These are phyloP conservation scores for Eudorcas thomsonii DNA, from an alignment of 2,113 vertebrate species.

Conservation along the genomic window DNA sequence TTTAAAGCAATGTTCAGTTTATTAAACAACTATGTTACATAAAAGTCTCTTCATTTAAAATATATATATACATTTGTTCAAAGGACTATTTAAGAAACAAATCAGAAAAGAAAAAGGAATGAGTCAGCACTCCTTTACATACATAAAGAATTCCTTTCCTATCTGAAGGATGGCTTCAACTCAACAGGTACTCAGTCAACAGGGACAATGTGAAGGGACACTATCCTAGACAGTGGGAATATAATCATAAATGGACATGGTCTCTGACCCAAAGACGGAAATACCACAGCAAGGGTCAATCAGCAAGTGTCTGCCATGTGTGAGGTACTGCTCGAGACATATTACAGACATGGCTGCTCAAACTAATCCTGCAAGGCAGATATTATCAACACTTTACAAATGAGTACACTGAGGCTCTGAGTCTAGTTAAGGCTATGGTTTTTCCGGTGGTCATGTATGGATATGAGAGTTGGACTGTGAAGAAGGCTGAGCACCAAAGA, in stretches of 20 bases:
- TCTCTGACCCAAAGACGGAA: not conserved
- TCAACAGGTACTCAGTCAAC: not conserved
- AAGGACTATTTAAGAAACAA: conserved; percentile 7
- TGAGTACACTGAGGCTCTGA: not conserved
- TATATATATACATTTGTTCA: not conserved
- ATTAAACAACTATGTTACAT: not conserved
- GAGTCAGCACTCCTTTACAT: not conserved
- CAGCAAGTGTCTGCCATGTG: not conserved
- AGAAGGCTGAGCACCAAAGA: too few species aligned
- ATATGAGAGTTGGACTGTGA: too few species aligned
- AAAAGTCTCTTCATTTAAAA: not conserved
- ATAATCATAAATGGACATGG: not conserved
- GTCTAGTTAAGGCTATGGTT: too few species aligned
- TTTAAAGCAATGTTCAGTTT: not conserved
- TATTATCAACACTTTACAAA: not conserved
- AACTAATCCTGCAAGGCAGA: not conserved
- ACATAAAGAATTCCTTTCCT: not conserved
- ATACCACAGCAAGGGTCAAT: not conserved
- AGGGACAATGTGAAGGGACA: not conserved
- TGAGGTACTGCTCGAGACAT: not conserved
- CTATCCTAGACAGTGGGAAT: not conserved
- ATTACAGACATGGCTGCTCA: not conserved
- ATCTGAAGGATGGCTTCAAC: not conserved
- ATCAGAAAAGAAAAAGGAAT: conserved; percentile 27
- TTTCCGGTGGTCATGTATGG: too few species aligned